Percentiles rank a stretch among this genome's conserved stretches.
These are phyloP conservation scores for Choristoneura rosaceana DNA, from an alignment of 2,888 invertebrate species.

Conservation along the genomic window DNA sequence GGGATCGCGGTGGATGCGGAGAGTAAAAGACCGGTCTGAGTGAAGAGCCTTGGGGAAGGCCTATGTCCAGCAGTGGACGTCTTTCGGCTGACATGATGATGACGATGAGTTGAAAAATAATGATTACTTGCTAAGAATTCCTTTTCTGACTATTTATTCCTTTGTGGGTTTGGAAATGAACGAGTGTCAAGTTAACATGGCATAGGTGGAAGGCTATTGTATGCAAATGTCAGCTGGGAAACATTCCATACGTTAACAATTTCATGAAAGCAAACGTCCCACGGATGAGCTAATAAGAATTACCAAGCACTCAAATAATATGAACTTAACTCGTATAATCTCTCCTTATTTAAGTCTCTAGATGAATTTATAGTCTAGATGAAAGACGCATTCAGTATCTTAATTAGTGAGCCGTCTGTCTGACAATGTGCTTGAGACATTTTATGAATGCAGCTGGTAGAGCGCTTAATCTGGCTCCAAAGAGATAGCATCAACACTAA, in stretches of 20 bases:
- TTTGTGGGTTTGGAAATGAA: constrained; percentile 12
- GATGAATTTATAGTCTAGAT: constrained; percentile 17
- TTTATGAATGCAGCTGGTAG: constrained; percentile 19
- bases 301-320: constrained; percentile 1
- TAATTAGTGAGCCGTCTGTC: constrained; percentile 23
- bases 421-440: constrained; percentile 21
- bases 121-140: neutral
- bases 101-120: neutral
- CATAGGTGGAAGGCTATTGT: constrained; percentile 53
- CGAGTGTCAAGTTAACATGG: constrained; percentile 31
- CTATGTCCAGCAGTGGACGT: too few relatives aligned
- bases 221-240: constrained; percentile 57
- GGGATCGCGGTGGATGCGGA: too few relatives aligned
- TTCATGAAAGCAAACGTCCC: constrained; percentile 25
- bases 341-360: constrained; percentile 4
- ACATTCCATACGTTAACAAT: constrained; percentile 25
- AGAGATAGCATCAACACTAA: constrained; percentile 66
- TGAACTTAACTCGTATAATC: neutral
- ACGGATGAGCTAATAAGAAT: constrained; percentile 22
- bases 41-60: too few relatives aligned
- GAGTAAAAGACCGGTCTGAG: too few relatives aligned
- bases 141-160: neutral
- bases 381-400: constrained; percentile 14
- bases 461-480: constrained; percentile 47
- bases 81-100: too few relatives aligned